Base-by-base conservation (phyloP, 2,797 vertebrate genomes). In the Cygnus olor region DNA sequence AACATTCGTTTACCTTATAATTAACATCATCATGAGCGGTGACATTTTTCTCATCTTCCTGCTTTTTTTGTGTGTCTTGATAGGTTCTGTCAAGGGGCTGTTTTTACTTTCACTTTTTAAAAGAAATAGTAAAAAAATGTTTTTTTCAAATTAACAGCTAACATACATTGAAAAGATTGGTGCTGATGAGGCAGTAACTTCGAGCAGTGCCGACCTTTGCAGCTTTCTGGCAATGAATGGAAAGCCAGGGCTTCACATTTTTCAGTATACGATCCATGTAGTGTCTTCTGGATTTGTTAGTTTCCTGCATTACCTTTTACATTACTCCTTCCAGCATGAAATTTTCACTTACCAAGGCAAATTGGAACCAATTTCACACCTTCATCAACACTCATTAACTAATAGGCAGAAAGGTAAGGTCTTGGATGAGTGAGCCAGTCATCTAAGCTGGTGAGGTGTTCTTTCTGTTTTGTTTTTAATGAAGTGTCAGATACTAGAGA, bases 1-100 rank as follows among this genome's bases (percentile, higher is more conserved):
- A 96, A 88, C 89, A 91, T 54, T 71, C 82, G 80, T 94, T 94
- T 93, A 57, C 94, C 95, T 94, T 61, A 19, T 93, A 96, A 97
- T 97, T 97, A 97, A 90, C 88, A 93, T 86, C 94, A 83, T 95
- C 84, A 94, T 17, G 8, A 93, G 89, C 68, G 3, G 14, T 79
- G 94, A 92, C 89, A 91, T 88, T 95, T 96, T 92, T 88, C 87
- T 71, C 91, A 63, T 94, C 85, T 91, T 84, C 21, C 80, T 32
- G 45, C 57, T n/a, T 85, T 70, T 71, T 68, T 44, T 25, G 24
- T 8, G 14, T 11, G 78, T 54, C 87, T 93, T 47, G 72, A 78
- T 64, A 42, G 61, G 64, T 88, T 44, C 81, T 93, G 89, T 93
- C 90, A 91, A 89, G 80, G 72, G 63, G 54, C 44, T 54, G 65